These are phyloP conservation scores for Sabellastarte sp. DNA, from an alignment of 2,888 invertebrate species.

Conservation along the genomic window DNA sequence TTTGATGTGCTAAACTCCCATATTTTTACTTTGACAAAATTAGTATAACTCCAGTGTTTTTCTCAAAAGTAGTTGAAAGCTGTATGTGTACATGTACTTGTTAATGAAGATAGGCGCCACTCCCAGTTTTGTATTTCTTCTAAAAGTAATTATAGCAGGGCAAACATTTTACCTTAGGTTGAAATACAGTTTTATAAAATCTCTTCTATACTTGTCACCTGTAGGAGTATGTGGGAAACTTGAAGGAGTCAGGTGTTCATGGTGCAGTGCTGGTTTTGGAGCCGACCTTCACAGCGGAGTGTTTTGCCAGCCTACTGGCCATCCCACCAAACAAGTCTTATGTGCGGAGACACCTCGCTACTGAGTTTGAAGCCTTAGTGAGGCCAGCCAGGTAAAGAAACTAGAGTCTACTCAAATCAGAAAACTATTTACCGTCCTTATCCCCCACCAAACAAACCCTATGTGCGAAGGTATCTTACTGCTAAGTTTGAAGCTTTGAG, in stretches of 20 bases:
- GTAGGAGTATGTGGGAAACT: conserved; percentile 83
- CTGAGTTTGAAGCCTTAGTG: conserved; percentile 86
- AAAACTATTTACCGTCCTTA: too few species aligned
- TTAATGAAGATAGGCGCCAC: too few species aligned
- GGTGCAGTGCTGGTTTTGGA: conserved; percentile 91
- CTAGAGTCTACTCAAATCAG: too few species aligned
- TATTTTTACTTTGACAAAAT: too few species aligned
- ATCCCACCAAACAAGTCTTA: conserved; percentile 91
- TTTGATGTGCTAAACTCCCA: too few species aligned
- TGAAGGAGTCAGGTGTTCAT: conserved; percentile 90
- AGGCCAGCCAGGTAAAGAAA: conserved; percentile 79
- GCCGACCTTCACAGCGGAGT: conserved; percentile 90
- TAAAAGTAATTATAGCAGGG: not conserved
- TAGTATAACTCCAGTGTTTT: too few species aligned
- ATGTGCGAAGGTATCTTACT: too few species aligned
- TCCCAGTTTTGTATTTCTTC: conserved; percentile 11
- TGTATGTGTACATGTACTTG: too few species aligned
- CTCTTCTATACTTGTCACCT: conserved; percentile 6
- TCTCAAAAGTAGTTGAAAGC: too few species aligned
- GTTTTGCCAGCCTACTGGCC: conserved; percentile 81
- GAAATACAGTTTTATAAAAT: too few species aligned
- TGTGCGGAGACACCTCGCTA: conserved; percentile 84
- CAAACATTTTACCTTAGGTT: conserved; percentile 1
- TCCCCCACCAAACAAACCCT: too few species aligned
- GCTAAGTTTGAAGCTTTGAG: too few species aligned